phyloP scores from a whole-genome alignment of 2,797 vertebrate genomes.

The Microhierax caerulescens region DNA sequence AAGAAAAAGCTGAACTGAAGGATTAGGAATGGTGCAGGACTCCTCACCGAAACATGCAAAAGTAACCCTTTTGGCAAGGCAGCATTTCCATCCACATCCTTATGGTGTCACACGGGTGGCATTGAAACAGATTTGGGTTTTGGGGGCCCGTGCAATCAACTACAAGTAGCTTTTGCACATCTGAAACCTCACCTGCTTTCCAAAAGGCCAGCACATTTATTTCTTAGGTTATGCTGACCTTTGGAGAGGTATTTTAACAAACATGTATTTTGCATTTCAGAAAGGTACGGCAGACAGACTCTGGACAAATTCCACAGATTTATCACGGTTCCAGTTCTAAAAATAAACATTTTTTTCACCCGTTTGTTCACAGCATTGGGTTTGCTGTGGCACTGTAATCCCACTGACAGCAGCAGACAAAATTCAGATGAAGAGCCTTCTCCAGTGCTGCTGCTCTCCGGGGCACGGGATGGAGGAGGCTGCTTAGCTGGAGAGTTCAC shows the following conservation, averaged over 20 bases:
- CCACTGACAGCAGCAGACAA: not conserved
- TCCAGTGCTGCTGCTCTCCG: not conserved
- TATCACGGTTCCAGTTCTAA: conserved; percentile 12
- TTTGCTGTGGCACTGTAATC: not conserved
- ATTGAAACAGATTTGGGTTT: not conserved
- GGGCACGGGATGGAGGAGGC: rapidly evolving
- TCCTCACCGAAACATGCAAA: not conserved
- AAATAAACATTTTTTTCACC: not conserved
- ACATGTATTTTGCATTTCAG: not conserved
- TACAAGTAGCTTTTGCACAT: not conserved
- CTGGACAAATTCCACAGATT: conserved; percentile 25
- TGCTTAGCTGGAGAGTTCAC: not conserved
- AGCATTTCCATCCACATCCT: not conserved
- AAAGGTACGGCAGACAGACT: conserved; percentile 12
- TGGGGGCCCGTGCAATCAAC: not conserved
- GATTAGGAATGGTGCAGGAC: not conserved
- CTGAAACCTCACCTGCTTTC: not conserved
- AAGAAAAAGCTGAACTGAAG: not conserved
- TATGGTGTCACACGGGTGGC: not conserved
- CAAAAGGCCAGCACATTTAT: not conserved
- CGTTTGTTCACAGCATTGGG: not conserved
- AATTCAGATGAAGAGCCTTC: not conserved
- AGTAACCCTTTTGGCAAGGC: not conserved
- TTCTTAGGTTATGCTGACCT: conserved; percentile 26
- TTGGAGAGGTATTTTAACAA: conserved; percentile 31